Evolutionary conservation across 2,888 invertebrate species (phyloP).

Genomic region (Neoaliturus tenellus): DNA sequence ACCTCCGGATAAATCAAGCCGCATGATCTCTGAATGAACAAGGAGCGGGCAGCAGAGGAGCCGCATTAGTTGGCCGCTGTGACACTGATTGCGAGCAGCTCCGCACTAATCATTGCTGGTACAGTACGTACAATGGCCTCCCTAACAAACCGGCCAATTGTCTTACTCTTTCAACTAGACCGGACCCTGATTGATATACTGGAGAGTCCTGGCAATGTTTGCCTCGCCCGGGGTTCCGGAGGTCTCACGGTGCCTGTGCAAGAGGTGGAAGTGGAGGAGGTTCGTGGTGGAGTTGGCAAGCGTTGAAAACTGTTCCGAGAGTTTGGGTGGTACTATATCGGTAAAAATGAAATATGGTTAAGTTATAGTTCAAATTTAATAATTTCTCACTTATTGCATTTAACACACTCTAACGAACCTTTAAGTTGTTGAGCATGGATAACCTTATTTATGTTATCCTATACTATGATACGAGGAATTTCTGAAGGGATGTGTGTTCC

Average conservation of each 20-base stretch:
- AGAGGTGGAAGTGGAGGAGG: no score
- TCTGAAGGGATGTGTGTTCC: no score
- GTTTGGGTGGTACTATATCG: no score
- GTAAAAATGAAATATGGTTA: no score
- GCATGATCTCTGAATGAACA: constrained; percentile 44
- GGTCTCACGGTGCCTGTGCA: not conserved
- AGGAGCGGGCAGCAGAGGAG: not conserved
- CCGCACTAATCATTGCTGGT: constrained; percentile 18
- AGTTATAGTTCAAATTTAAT: no score
- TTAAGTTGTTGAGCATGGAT: no score
- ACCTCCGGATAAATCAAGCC: constrained; percentile 26
- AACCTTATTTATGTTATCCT: no score
- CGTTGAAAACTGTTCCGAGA: no score
- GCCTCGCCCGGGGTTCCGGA: not conserved
- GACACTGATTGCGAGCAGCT: constrained; percentile 2
- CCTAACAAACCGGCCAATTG: constrained; percentile 30
- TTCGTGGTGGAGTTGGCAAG: no score
- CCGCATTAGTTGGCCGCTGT: constrained; percentile 22
- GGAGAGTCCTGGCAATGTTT: not conserved
- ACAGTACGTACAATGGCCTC: constrained; percentile 24
- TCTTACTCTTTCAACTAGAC: constrained; percentile 35
- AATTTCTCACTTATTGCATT: no score
- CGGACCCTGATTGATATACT: constrained; percentile 34
- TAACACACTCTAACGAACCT: no score
- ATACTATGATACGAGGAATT: no score